Percentiles rank a stretch among this genome's conserved stretches.
phyloP scores from a whole-genome alignment of 35 echinoderm and acorn worm species.

The Apostichopus parvimensis region DNA sequence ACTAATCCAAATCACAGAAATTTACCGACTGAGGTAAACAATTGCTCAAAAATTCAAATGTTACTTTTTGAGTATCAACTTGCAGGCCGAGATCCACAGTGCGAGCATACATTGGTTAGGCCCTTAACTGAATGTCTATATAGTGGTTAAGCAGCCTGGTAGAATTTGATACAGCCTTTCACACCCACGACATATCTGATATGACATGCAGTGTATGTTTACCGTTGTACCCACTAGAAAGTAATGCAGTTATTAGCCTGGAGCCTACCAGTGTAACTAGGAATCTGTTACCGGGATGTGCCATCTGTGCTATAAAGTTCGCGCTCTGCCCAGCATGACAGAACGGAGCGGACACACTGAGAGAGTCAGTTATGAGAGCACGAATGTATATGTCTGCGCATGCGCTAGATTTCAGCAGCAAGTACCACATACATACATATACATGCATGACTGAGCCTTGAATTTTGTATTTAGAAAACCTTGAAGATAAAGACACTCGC shows the following conservation, averaged over 20 bases:
- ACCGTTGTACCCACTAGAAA: not conserved
- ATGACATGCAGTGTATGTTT: not conserved
- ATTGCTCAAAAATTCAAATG: too few relatives aligned
- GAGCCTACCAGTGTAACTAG: not conserved
- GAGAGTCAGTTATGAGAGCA: not conserved
- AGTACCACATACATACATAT: too few relatives aligned
- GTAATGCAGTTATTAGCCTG: not conserved
- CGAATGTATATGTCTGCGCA: not conserved
- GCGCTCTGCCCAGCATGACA: not conserved
- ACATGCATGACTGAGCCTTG: not conserved
- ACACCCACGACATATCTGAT: not conserved
- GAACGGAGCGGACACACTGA: not conserved
- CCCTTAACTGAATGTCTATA: not conserved
- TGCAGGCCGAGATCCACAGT: too few relatives aligned
- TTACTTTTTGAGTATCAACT: too few relatives aligned
- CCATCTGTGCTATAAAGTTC: not conserved
- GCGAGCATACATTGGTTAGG: too few relatives aligned
- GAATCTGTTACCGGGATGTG: not conserved
- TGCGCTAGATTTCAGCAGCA: not conserved
- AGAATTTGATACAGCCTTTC: conserved; percentile 1
- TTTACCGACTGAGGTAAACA: not conserved
- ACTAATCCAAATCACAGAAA: not conserved
- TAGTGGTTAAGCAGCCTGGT: not conserved
- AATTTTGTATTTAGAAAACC: not conserved
- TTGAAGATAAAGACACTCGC: not conserved